Conservation (phyloP, 2,113 vertebrate species). For the Nanger granti region DNA sequence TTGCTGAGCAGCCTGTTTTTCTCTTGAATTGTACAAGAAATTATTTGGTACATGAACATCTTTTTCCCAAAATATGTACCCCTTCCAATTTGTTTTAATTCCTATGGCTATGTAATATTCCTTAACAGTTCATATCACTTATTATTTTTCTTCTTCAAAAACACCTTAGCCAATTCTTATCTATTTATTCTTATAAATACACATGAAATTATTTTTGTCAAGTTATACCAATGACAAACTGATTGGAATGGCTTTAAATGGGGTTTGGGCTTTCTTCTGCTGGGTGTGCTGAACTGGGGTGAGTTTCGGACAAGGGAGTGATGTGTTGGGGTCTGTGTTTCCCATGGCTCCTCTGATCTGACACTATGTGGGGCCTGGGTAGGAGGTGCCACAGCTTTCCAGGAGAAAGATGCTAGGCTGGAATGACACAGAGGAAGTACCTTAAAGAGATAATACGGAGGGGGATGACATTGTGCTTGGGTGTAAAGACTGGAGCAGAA, state of each 20-base stretch:
- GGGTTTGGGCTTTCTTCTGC: background rate
- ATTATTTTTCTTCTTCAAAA: conserved; percentile 12
- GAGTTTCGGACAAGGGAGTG: no score
- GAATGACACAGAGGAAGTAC: background rate
- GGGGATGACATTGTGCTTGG: rapidly evolving
- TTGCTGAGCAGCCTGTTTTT: background rate
- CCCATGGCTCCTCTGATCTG: background rate
- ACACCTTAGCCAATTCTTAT: background rate
- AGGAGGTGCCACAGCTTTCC: background rate
- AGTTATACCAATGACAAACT: background rate
- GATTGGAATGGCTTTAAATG: background rate
- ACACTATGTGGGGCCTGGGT: rapidly evolving
- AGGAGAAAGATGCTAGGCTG: background rate
- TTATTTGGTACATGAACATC: background rate
- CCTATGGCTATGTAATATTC: background rate
- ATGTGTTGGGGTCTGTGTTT: background rate
- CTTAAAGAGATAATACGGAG: background rate
- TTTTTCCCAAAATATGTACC: background rate
- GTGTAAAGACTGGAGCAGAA: background rate
- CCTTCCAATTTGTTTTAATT: background rate
- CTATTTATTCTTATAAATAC: background rate
- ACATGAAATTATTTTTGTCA: background rate
- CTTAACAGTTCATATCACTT: background rate
- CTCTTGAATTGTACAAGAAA: background rate
- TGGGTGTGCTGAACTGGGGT: background rate